Percentiles rank a stretch among this genome's conserved stretches.
Conservation (phyloP, 2,113 vertebrate species). For the Oenanthe oenanthe region DNA sequence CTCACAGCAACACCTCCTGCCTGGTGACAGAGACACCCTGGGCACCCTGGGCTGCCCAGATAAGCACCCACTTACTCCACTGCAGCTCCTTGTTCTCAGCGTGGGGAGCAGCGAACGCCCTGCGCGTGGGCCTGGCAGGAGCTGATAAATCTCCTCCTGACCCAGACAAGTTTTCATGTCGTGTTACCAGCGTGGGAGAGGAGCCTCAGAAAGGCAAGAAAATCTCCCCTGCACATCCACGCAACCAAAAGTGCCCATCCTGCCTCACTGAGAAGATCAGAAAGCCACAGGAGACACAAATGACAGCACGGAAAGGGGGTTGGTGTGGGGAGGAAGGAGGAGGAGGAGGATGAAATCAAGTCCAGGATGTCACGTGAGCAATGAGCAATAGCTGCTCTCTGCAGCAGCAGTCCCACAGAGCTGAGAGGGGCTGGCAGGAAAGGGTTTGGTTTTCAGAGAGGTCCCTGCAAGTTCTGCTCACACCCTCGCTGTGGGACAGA, state of each 20-base stretch:
- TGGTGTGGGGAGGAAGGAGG: conserved; percentile 45
- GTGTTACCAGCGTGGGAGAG: neutral
- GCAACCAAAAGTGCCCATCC: neutral
- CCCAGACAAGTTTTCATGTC: neutral
- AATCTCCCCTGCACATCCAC: neutral
- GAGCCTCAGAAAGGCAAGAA: neutral
- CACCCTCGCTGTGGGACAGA: neutral
- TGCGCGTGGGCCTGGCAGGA: neutral
- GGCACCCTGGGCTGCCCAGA: neutral
- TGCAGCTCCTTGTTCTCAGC: rapidly evolving
- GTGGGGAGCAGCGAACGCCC: neutral
- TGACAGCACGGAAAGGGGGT: neutral
- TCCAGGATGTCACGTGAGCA: neutral
- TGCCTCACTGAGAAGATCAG: neutral
- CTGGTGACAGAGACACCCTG: neutral
- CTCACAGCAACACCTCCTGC: neutral
- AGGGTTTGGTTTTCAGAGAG: neutral
- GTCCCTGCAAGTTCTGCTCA: neutral
- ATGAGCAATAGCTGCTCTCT: neutral
- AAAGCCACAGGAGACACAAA: neutral
- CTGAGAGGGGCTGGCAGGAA: neutral
- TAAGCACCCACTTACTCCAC: rapidly evolving
- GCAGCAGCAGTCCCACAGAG: neutral
- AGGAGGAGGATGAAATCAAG: conserved; percentile 45
- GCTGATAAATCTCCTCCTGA: neutral